phyloP scores from a whole-genome alignment of 1,140 invertebrate genomes.

The Antheraea pernyi region DNA sequence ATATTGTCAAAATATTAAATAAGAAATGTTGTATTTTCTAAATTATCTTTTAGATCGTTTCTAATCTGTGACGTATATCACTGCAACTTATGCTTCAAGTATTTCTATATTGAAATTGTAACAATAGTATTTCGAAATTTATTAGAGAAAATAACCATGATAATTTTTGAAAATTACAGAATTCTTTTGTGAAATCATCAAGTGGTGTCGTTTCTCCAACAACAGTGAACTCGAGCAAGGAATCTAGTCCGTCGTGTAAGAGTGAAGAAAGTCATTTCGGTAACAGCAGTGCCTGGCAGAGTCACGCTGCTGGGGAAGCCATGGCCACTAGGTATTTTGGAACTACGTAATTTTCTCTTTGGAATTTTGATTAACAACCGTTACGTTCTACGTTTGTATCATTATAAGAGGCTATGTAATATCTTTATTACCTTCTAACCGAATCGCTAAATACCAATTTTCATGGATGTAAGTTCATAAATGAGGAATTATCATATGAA shows the following conservation, averaged over 20 bases:
- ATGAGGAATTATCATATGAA: no score
- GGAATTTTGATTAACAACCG: no score
- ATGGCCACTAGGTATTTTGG: constrained; percentile 69
- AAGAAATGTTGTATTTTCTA: no score
- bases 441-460: no score
- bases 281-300: constrained; percentile 67
- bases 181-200: constrained; percentile 66
- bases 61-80: no score
- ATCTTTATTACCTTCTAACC: no score
- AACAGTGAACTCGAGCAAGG: constrained; percentile 69
- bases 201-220: constrained; percentile 62
- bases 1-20: no score
- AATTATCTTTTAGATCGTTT: no score
- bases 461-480: no score
- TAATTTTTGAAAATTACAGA: constrained; percentile 37
- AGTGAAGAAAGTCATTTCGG: constrained; percentile 72
- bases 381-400: no score
- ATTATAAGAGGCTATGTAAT: no score
- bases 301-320: constrained; percentile 74
- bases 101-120: not conserved
- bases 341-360: no score
- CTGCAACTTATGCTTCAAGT: not conserved
- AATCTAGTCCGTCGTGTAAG: constrained; percentile 76
- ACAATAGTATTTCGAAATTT: not conserved
- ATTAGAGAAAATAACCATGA: not conserved